phyloP scores from a whole-genome alignment of 92 coral and sea anemone genomes.

The Porites cylindrica region DNA sequence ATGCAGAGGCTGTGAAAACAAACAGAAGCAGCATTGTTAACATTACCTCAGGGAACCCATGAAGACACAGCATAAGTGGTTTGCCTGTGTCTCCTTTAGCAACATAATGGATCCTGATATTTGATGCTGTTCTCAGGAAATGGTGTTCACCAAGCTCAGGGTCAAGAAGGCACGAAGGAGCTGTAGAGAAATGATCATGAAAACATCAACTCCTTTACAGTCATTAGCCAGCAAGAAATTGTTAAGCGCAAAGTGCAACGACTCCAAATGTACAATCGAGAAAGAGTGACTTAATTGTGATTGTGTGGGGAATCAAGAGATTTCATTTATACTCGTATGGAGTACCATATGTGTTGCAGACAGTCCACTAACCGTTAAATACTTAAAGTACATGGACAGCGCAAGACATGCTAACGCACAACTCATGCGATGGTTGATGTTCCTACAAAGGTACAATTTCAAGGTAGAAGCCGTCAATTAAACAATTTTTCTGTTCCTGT shows the following conservation, averaged over 20 bases:
- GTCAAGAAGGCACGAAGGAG: conserved; percentile 82
- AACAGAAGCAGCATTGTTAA: too few species aligned
- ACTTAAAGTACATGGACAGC: too few species aligned
- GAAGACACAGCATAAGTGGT: conserved; percentile 89
- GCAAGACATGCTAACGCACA: too few species aligned
- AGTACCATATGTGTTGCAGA: too few species aligned
- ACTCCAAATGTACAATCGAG: too few species aligned
- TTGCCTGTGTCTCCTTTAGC: conserved; percentile 85
- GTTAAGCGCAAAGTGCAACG: conserved; percentile 73
- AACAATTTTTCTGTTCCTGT: too few species aligned
- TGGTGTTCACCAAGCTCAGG: conserved; percentile 85
- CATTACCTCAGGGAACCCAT: conserved; percentile 91
- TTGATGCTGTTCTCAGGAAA: conserved; percentile 85
- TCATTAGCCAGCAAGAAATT: conserved; percentile 39
- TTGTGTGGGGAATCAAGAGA: conserved; percentile 76
- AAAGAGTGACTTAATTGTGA: conserved; percentile 11
- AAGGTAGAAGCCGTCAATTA: too few species aligned
- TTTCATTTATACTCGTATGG: not conserved
- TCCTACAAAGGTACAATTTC: too few species aligned
- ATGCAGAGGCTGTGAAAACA: too few species aligned
- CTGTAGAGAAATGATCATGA: conserved; percentile 59
- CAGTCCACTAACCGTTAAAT: too few species aligned
- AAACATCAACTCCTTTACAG: too few species aligned
- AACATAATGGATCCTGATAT: conserved; percentile 88
- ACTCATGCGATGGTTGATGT: too few species aligned